Evolutionary conservation across 2,888 invertebrate genomes (phyloP).

Genomic region (Mayetiola destructor): DNA sequence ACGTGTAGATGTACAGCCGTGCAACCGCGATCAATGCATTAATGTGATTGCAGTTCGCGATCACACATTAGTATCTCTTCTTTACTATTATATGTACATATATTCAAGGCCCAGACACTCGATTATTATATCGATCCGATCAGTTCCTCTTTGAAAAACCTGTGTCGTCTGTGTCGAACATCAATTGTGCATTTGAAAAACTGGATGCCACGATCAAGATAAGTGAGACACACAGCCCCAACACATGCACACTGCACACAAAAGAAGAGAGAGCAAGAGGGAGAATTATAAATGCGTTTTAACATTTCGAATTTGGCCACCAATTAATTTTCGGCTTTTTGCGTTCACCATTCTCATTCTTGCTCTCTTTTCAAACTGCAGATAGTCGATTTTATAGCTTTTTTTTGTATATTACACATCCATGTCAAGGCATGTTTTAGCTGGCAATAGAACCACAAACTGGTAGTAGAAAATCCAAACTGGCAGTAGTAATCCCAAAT

Average conservation of each 20-base stretch:
- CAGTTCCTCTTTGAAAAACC: background rate
- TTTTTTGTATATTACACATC: background rate
- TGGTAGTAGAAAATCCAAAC: background rate
- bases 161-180: background rate
- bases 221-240: background rate
- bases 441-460: background rate
- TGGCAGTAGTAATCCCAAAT: too few relatives aligned
- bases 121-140: too few relatives aligned
- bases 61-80: too few relatives aligned
- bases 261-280: too few relatives aligned
- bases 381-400: background rate
- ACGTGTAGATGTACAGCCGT: too few relatives aligned
- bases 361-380: too few relatives aligned
- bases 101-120: too few relatives aligned
- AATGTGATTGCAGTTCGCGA: too few relatives aligned
- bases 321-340: conserved; percentile 12
- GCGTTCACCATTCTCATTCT: background rate
- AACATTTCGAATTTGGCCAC: conserved; percentile 13
- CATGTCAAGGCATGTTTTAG: background rate
- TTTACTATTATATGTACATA: too few relatives aligned
- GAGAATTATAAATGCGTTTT: conserved; percentile 10
- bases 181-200: background rate
- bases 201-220: background rate
- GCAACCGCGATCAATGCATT: too few relatives aligned
- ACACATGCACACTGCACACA: too few relatives aligned